These are phyloP conservation scores for Aphidius ervi DNA, from an alignment of 1,140 invertebrate species.

Conservation along the genomic window DNA sequence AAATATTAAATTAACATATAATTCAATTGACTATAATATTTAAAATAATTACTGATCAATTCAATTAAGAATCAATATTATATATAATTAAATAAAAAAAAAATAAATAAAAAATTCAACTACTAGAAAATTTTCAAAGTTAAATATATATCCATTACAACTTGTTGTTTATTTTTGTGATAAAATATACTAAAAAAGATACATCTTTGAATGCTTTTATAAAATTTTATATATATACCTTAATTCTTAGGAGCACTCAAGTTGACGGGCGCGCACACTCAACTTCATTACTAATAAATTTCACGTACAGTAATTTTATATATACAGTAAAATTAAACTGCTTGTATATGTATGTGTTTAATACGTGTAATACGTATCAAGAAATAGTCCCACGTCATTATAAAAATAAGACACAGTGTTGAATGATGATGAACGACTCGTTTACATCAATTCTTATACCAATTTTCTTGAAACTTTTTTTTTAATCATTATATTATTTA, in stretches of 20 bases:
- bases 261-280: constrained; percentile 2
- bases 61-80: no score
- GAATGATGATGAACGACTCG: constrained; percentile 13
- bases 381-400: constrained; percentile 10
- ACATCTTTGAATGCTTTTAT: no score
- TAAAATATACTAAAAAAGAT: no score
- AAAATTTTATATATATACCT: background rate
- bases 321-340: no score
- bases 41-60: background rate
- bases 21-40: background rate
- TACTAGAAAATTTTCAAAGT: background rate
- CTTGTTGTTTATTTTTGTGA: no score
- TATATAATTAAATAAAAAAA: background rate
- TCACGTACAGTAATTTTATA: constrained; percentile 24
- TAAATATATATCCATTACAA: no score
- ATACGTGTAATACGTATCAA: no score
- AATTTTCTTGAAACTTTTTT: constrained; percentile 1
- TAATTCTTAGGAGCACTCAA: background rate
- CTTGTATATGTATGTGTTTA: no score
- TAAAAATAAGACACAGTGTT: background rate
- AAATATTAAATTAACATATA: background rate
- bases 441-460: constrained; percentile 14
- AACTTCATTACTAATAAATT: constrained; percentile 35
- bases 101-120: background rate
- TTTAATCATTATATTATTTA: constrained; percentile 8